Evolutionary conservation across 2,888 invertebrate species (phyloP), one percentile per base, ranked within the genome.

Genomic region (Dexiosoma caninum): DNA sequence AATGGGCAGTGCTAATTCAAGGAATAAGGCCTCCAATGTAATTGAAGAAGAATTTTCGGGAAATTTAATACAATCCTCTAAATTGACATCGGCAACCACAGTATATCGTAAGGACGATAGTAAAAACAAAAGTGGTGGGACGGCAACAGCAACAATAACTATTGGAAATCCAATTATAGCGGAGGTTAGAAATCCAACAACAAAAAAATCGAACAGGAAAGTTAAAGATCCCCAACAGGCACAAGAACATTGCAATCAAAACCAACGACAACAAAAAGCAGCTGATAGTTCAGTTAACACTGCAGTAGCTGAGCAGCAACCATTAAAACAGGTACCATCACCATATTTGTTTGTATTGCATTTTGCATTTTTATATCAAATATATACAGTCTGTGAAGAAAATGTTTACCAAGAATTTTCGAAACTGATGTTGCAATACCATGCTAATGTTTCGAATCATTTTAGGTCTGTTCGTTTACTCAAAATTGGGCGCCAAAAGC

Each of bases 1-100:
- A 85, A 86, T 86, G 85, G 86, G 85, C 84, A 85, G 83, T 80
- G 83, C 67, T 78, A 83, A 82, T 78, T 80, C 83, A 51, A 77
- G 76, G 19, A 84, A 83, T 84, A 84, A 84, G 9, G 46, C 78
- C 71, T 35, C 44, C n/a, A 37, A 19, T 37, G 35, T 57, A 64
- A 16, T 64, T 57, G 40, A 70, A 19, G 53, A 69, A 37, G 59
- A 66, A 74, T 51, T 27, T 69, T 64, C 57, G 21, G 59, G 77
- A 72, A 81, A 57, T 72, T 59, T 64, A 44, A 66, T 19, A 42
- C 35, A 69, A 35, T 46, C 66, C 16, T 37, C 55, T 14, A 10
- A 49, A 23, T 35, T 51, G 30, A 40, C 53, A 77, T 23, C 49
- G 44, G 62, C 62, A 23, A 40, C 19, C 37, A 49, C 23, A 40